Percentiles rank a stretch among this genome's conserved stretches.
These are phyloP conservation scores for Lysandra coridon DNA, from an alignment of 2,888 invertebrate species.

Conservation along the genomic window DNA sequence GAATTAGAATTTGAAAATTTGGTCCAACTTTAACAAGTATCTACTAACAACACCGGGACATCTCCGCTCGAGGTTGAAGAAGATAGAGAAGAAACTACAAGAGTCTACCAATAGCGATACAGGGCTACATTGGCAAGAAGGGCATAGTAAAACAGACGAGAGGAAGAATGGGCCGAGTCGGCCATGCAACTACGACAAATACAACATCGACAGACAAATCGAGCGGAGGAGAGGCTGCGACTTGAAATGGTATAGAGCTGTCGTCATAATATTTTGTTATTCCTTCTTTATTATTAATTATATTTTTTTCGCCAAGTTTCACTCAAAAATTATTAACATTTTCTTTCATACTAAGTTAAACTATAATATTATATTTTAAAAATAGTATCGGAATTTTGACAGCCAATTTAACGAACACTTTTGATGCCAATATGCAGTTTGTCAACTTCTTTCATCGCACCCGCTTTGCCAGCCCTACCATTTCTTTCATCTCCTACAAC, in stretches of 20 bases:
- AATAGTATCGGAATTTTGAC: neutral
- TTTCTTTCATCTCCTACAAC: conserved; percentile 20
- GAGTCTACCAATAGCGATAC: conserved; percentile 73
- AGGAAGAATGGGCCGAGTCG: conserved; percentile 68
- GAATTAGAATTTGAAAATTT: conserved; percentile 38
- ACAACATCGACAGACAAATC: conserved; percentile 75
- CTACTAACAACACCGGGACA: conserved; percentile 71
- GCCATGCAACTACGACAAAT: conserved; percentile 78
- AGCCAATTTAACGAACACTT: neutral
- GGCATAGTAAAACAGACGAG: conserved; percentile 69
- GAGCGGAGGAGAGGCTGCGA: conserved; percentile 72
- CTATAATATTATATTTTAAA: neutral
- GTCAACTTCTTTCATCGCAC: neutral
- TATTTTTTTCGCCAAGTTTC: neutral
- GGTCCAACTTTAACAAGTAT: conserved; percentile 62
- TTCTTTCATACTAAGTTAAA: no score
- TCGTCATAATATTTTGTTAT: conserved; percentile 34
- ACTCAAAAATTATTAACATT: neutral
- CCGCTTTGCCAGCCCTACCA: conserved; percentile 30
- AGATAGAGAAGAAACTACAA: conserved; percentile 76
- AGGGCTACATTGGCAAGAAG: conserved; percentile 71
- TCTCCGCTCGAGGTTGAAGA: conserved; percentile 70
- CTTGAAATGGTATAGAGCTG: conserved; percentile 73
- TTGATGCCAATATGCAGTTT: neutral
- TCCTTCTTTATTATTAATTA: neutral